phyloP scores from a whole-genome alignment of 2,113 vertebrate genomes.

The Pyxicephalus adspersus region DNA sequence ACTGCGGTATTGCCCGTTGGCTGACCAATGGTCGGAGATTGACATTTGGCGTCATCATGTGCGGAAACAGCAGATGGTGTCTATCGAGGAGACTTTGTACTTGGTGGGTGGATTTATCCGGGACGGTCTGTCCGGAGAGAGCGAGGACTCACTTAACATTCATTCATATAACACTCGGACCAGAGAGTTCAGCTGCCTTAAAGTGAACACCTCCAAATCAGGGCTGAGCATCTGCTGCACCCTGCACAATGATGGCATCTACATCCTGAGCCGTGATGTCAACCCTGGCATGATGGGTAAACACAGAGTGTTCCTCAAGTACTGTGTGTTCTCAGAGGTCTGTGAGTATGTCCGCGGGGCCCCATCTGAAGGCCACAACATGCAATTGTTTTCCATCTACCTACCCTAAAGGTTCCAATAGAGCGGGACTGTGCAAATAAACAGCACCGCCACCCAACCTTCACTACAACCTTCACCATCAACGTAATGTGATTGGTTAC shows the following conservation, averaged over 20 bases:
- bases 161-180: constrained; percentile 88
- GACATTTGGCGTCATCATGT: constrained; percentile 83
- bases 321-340: constrained; percentile 86
- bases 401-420: constrained; percentile 67
- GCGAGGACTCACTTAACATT: constrained; percentile 86
- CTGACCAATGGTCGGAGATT: constrained; percentile 84
- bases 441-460: too few relatives aligned
- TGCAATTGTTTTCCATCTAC: constrained; percentile 92
- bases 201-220: constrained; percentile 89
- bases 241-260: constrained; percentile 92
- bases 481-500: too few relatives aligned
- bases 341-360: constrained; percentile 89
- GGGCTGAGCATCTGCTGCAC: constrained; percentile 93
- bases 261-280: constrained; percentile 91
- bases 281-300: constrained; percentile 84
- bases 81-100: constrained; percentile 93
- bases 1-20: constrained; percentile 86
- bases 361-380: constrained; percentile 88
- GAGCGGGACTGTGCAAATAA: too few relatives aligned
- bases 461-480: too few relatives aligned
- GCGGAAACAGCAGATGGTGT: constrained; percentile 98
- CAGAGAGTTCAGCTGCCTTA: constrained; percentile 87
- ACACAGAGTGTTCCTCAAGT: constrained; percentile 91
- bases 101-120: constrained; percentile 92
- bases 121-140: constrained; percentile 76